A percentile compares a stretch with the other conserved stretches of the same genome.
Evolutionary conservation across 1,140 invertebrate species (phyloP).

Genomic region (Parapsyche elsis): DNA sequence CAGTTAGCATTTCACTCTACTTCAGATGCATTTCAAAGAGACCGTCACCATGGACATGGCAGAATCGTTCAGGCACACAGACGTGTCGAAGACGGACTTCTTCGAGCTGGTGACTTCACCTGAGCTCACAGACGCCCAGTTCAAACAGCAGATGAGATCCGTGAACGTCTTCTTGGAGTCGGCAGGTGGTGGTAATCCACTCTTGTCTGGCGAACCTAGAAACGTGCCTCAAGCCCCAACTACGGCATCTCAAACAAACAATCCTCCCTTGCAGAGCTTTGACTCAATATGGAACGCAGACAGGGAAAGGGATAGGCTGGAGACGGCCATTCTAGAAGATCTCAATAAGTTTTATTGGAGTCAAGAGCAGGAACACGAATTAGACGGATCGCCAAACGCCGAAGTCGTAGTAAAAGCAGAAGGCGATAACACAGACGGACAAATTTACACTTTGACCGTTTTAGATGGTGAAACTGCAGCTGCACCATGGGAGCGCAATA

Average conservation of each 20-base stretch:
- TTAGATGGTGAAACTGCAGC: slow-evolving; percentile 71
- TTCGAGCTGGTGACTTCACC: slow-evolving; percentile 88
- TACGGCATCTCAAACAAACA: slow-evolving; percentile 59
- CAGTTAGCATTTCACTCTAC: not conserved
- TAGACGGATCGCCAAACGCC: slow-evolving; percentile 64
- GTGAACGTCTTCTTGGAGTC: slow-evolving; percentile 72
- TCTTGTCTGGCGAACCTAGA: slow-evolving; percentile 68
- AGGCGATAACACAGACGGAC: slow-evolving; percentile 69
- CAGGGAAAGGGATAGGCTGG: slow-evolving; percentile 55
- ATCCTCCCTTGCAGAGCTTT: slow-evolving; percentile 66
- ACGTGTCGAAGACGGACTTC: slow-evolving; percentile 83
- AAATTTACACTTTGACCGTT: slow-evolving; percentile 76
- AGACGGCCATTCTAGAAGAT: slow-evolving; percentile 80
- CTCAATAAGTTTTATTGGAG: slow-evolving; percentile 85
- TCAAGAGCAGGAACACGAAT: slow-evolving; percentile 69
- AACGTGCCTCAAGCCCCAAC: slow-evolving; percentile 70
- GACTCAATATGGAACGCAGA: slow-evolving; percentile 79
- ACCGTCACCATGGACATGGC: slow-evolving; percentile 76
- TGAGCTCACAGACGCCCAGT: slow-evolving; percentile 72
- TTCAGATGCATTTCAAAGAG: slow-evolving; percentile 56
- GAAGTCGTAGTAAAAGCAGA: slow-evolving; percentile 67
- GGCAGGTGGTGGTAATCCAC: slow-evolving; percentile 65
- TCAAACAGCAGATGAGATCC: slow-evolving; percentile 72
- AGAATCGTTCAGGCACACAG: slow-evolving; percentile 77
- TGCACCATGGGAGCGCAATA: slow-evolving; percentile 65